These are phyloP conservation scores for Thamnaconus septentrionalis DNA, from an alignment of 2,113 vertebrate genomes.

Conservation along the genomic window DNA sequence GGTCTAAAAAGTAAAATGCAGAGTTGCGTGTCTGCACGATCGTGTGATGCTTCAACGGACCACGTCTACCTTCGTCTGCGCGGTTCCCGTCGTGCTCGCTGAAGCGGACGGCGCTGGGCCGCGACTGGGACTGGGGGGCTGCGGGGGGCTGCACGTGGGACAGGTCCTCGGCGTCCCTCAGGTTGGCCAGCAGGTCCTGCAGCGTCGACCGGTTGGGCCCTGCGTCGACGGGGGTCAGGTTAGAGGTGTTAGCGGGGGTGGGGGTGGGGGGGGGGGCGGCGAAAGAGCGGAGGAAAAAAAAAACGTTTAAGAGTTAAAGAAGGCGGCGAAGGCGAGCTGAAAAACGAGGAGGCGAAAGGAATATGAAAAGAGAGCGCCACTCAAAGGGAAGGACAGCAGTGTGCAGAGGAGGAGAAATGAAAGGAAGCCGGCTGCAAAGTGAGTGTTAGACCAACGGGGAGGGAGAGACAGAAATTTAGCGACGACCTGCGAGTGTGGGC, in stretches of 20 bases:
- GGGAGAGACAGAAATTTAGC: too few species aligned
- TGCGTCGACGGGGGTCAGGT: conserved; percentile 61
- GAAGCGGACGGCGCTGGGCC: conserved; percentile 85
- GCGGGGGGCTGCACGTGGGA: conserved; percentile 93
- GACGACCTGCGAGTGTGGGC: too few species aligned
- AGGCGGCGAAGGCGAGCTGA: conserved; percentile 21
- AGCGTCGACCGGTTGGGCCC: conserved; percentile 97
- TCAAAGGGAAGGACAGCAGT: conserved; percentile 39
- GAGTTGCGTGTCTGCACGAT: too few species aligned
- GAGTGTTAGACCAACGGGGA: conserved; percentile 5
- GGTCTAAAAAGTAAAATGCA: too few species aligned
- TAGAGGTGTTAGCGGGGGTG: conserved; percentile 15
- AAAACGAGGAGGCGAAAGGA: conserved; percentile 19
- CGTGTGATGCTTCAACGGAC: too few species aligned
- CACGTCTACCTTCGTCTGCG: conserved; percentile 86
- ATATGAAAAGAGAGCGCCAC: conserved; percentile 24
- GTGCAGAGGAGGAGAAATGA: conserved; percentile 24
- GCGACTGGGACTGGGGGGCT: conserved; percentile 83
- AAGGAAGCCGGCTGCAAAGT: conserved; percentile 25
- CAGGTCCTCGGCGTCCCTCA: conserved; percentile 93
- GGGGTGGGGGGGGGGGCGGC: too few species aligned
- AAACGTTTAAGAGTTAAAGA: background rate
- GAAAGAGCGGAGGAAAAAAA: background rate
- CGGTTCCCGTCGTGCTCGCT: conserved; percentile 89
- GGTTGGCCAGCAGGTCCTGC: conserved; percentile 98